Percentiles rank a stretch among this genome's conserved stretches.
Conservation (phyloP, 2,797 vertebrate species). For the Phataginus tetradactyla region DNA sequence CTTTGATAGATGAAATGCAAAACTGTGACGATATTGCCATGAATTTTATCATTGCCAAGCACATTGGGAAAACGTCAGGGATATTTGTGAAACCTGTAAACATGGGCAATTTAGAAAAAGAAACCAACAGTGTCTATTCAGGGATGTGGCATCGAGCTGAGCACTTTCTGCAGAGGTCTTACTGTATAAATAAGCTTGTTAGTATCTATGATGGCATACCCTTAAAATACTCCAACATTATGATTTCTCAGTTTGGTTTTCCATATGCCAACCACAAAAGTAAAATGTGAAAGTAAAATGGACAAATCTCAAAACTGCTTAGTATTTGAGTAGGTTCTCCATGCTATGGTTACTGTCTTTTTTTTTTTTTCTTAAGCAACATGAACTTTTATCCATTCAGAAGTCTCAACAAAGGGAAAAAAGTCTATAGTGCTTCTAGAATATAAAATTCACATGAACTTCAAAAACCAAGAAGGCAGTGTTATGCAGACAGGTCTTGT, state of each 20-base stretch:
- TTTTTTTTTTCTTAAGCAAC: slow-evolving; percentile 22
- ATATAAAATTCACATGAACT: slow-evolving; percentile 3
- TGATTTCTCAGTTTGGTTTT: slow-evolving; percentile 97
- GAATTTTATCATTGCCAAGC: slow-evolving; percentile 93
- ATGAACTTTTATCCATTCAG: slow-evolving; percentile 34
- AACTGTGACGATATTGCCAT: slow-evolving; percentile 98
- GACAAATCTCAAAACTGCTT: background rate
- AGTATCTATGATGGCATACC: slow-evolving; percentile 94
- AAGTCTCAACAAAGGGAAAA: slow-evolving; percentile 27
- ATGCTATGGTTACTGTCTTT: background rate
- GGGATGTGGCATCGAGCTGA: slow-evolving; percentile 97
- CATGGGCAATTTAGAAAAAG: slow-evolving; percentile 94
- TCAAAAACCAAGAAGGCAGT: slow-evolving; percentile 33
- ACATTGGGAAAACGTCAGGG: slow-evolving; percentile 89
- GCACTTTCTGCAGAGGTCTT: slow-evolving; percentile 95
- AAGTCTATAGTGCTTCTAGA: background rate
- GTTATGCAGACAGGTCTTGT: background rate
- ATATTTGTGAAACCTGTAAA: slow-evolving; percentile 96
- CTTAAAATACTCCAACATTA: slow-evolving; percentile 94
- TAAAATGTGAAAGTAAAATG: slow-evolving; percentile 86
- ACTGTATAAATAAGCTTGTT: slow-evolving; percentile 94
- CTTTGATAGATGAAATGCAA: slow-evolving; percentile 94
- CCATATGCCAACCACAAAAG: slow-evolving; percentile 96
- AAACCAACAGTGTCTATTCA: slow-evolving; percentile 92
- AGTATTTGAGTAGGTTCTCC: slow-evolving; percentile 17